A percentile compares a stretch with the other conserved stretches of the same genome.
phyloP scores from a whole-genome alignment of 2,797 vertebrate species.

The Acropternis orthonyx region DNA sequence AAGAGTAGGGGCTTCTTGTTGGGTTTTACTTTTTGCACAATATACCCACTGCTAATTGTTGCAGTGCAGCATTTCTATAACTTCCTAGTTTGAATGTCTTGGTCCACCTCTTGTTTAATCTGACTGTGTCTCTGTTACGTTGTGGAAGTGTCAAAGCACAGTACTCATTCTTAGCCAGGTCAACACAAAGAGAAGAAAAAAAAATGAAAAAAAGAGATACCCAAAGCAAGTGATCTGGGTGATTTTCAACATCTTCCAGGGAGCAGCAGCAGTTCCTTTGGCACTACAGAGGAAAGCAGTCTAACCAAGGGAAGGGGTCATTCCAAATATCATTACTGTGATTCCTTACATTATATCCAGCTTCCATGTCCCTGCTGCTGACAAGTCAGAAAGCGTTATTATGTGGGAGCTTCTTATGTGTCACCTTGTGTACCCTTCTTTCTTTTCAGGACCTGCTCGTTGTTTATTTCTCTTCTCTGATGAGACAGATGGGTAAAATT shows the following conservation, averaged over 20 bases:
- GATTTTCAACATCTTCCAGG: not conserved
- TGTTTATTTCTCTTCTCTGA: not conserved
- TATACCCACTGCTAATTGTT: not conserved
- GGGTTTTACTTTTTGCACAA: not conserved
- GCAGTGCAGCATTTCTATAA: not conserved
- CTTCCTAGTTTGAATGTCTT: not conserved
- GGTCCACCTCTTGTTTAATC: not conserved
- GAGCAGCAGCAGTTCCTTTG: not conserved
- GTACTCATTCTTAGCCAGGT: not conserved
- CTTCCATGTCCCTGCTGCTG: not conserved
- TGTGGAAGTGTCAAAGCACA: not conserved
- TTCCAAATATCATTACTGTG: not conserved
- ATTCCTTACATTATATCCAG: not conserved
- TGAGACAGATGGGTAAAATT: not conserved
- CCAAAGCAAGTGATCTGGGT: not conserved
- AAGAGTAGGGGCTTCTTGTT: not conserved
- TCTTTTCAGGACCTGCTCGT: not conserved
- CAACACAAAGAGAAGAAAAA: not conserved
- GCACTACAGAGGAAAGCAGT: not conserved
- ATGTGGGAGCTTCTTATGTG: not conserved
- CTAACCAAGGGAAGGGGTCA: not conserved
- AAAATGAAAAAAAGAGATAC: too few relatives aligned
- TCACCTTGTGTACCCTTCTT: too few relatives aligned
- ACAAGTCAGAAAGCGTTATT: not conserved
- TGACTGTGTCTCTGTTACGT: not conserved